Conservation (phyloP, 1,140 invertebrate genomes). For the Brachionus manjavacas region DNA sequence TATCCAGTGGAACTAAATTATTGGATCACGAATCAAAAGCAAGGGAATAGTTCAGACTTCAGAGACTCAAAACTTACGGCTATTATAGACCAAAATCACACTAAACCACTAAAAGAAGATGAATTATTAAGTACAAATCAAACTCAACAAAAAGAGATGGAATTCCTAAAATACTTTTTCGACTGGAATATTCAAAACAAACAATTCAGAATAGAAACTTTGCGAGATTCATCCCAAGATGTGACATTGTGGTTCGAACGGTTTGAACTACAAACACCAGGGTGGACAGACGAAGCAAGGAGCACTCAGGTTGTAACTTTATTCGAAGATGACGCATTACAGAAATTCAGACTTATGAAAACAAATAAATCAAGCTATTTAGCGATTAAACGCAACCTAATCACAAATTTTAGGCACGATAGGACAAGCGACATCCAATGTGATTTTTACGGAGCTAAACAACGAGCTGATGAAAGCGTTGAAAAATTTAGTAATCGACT, state of each 20-base stretch:
- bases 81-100: background rate
- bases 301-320: background rate
- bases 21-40: background rate
- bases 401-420: background rate
- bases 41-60: background rate
- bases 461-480: background rate
- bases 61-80: background rate
- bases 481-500: constrained; percentile 17
- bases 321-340: background rate
- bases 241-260: background rate
- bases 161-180: background rate
- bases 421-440: background rate
- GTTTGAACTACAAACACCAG: background rate
- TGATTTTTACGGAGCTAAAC: constrained; percentile 10
- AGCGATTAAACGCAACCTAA: background rate
- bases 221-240: background rate
- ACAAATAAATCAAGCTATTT: background rate
- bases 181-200: constrained; percentile 10
- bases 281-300: background rate
- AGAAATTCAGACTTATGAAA: constrained; percentile 4
- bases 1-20: background rate
- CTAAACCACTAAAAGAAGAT: background rate
- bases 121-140: background rate
- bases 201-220: background rate
- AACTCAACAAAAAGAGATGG: background rate